Base-by-base conservation (phyloP, 37 sponge, comb jelly and placozoan species). In the Trichoplax adhaerens region DNA sequence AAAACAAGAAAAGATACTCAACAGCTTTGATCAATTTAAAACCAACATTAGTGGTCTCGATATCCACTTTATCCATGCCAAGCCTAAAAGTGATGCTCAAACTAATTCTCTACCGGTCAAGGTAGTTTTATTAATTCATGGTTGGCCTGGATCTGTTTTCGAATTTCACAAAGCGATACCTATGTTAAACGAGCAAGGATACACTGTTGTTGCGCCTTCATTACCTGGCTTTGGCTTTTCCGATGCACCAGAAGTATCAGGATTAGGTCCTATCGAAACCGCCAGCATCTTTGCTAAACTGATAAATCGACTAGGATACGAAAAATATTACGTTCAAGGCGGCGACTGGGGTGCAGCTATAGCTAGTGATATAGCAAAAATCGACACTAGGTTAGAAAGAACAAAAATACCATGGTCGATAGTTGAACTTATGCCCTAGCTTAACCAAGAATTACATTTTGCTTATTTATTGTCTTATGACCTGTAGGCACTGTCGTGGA, bases 91-190 rank as follows among this genome's bases (percentile, higher is more conserved):
- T n/a, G 12, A 10, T 12, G 12, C 10, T 60, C 62, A 12, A 60
- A 60, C 12, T 12, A 29, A 29, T 29, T 29, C 29, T 29, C 29
- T n/a, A 8, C 8, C 8, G 46, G 69, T 53, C 8, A 67, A 67
- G 69, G 52, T 53, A 8, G 29, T 67, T 8, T 67, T 67, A 54
- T 8, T 67, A 8, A n/a, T 67, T 8, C 69, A 67, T 53, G 69
- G 69, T n/a, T 67, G 69, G 69, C 69, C 69, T 7, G 69, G 69
- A 67, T 67, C 69, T 48, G 29, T 67, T 67, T 67, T n/a, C 12
- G 69, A 67, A 10, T 67, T 67, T 10, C 12, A 67, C 12, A 67
- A 67, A 10, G 12, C 48, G 52, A 12, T 67, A 53, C 69, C 69
- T 48, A 12, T n/a, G 7, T 10, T 67, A 8, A 10, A 52, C 48